A percentile compares a stretch with the other conserved stretches of the same genome.
These are phyloP conservation scores for Centropyge bicolor DNA, from an alignment of 2,797 vertebrate genomes.

Conservation along the genomic window DNA sequence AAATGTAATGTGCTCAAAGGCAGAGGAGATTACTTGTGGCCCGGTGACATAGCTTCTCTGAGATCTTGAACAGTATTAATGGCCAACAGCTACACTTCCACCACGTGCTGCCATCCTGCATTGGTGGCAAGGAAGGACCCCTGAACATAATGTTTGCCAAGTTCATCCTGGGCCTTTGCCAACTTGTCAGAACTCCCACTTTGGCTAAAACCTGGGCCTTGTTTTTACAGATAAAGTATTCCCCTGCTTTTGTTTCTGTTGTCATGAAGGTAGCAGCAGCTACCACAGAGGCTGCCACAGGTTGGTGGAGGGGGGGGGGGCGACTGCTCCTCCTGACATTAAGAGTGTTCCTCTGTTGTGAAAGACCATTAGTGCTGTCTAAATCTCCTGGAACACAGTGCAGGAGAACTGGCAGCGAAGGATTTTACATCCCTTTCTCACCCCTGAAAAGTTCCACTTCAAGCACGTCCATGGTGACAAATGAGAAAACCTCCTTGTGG, in stretches of 20 bases:
- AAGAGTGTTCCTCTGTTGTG: neutral
- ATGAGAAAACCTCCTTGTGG: constrained; percentile 11
- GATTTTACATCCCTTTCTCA: neutral
- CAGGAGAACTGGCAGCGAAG: neutral
- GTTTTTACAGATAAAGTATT: neutral
- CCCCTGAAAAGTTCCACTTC: neutral
- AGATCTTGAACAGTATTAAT: constrained; percentile 34
- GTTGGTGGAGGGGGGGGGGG: neutral
- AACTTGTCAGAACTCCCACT: constrained; percentile 18
- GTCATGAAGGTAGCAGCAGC: neutral
- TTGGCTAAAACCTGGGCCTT: constrained; percentile 12
- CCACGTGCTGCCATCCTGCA: neutral
- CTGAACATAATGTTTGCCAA: constrained; percentile 40
- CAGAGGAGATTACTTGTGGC: constrained; percentile 15
- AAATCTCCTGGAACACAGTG: constrained; percentile 6
- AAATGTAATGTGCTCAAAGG: constrained; percentile 16
- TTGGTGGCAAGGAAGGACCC: constrained; percentile 28
- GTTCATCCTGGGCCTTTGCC: constrained; percentile 32
- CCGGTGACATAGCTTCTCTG: constrained; percentile 15
- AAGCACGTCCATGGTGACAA: constrained; percentile 18
- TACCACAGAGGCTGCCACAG: constrained; percentile 8
- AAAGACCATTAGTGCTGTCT: neutral
- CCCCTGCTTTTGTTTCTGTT: neutral
- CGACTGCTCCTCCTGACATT: neutral
- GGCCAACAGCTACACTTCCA: constrained; percentile 14